Evolutionary conservation across 2,888 invertebrate genomes (phyloP).

Genomic region (Cyclophora albipunctata): DNA sequence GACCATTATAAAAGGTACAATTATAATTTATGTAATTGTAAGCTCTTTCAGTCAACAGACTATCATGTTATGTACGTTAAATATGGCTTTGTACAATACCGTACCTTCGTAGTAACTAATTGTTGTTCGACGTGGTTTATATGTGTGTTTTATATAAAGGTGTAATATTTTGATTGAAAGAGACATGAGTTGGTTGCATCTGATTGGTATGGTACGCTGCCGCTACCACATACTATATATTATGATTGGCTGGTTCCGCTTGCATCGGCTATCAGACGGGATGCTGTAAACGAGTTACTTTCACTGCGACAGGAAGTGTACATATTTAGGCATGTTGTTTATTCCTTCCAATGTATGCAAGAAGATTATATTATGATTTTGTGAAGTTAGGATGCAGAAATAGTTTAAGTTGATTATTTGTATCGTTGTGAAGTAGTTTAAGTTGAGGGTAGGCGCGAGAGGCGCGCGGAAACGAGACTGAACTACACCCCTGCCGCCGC

Average conservation of each 20-base stretch:
- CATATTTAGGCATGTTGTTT: slow-evolving; percentile 60
- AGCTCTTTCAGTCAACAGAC: slow-evolving; percentile 18
- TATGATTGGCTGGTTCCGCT: slow-evolving; percentile 35
- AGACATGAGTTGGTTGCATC: slow-evolving; percentile 8
- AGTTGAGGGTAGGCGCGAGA: slow-evolving; percentile 53
- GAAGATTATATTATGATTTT: slow-evolving; percentile 58
- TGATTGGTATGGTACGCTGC: not conserved
- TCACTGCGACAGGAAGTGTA: slow-evolving; percentile 52
- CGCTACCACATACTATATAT: not conserved
- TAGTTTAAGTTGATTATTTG: slow-evolving; percentile 70
- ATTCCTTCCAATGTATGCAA: slow-evolving; percentile 62
- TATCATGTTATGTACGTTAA: slow-evolving; percentile 21
- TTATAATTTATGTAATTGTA: slow-evolving; percentile 17
- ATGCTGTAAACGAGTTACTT: slow-evolving; percentile 34
- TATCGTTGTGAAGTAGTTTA: slow-evolving; percentile 72
- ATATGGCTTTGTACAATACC: slow-evolving; percentile 19
- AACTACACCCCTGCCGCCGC: slow-evolving; percentile 62
- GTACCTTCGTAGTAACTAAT: slow-evolving; percentile 20
- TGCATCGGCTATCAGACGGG: slow-evolving; percentile 30
- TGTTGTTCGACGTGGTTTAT: slow-evolving; percentile 20
- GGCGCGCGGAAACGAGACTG: slow-evolving; percentile 67
- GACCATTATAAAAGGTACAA: slow-evolving; percentile 22
- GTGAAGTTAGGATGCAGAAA: slow-evolving; percentile 63
- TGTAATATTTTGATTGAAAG: slow-evolving; percentile 11
- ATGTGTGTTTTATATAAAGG: slow-evolving; percentile 13